Conservation (phyloP, 2,113 vertebrate genomes). For the Pimephales promelas region DNA sequence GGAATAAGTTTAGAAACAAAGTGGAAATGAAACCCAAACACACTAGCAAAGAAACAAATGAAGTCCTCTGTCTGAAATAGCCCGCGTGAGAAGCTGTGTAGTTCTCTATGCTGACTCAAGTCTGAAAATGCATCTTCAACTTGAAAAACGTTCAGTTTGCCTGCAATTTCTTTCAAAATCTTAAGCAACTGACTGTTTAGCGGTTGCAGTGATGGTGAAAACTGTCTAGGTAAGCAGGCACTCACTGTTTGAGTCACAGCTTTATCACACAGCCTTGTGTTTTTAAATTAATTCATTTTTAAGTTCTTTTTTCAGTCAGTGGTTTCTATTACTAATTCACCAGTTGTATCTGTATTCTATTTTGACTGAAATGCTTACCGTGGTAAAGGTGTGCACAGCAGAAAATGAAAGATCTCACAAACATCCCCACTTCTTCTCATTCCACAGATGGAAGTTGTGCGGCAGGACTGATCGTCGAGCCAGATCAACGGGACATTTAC, state of each 20-base stretch:
- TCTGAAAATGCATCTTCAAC: neutral
- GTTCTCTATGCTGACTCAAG: neutral
- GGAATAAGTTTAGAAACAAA: neutral
- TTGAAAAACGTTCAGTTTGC: neutral
- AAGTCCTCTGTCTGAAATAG: neutral
- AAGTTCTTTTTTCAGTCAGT: neutral
- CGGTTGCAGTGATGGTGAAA: neutral
- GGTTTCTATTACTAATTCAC: neutral
- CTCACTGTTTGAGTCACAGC: neutral
- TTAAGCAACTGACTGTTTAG: neutral
- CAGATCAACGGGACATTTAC: conserved; percentile 53
- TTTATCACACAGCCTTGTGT: neutral
- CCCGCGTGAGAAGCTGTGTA: neutral
- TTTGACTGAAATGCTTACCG: neutral
- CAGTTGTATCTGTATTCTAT: neutral
- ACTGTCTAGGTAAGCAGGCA: neutral
- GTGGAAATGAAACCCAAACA: neutral
- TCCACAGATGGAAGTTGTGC: conserved; percentile 72
- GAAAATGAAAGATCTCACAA: neutral
- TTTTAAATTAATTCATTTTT: no score
- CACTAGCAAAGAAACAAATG: neutral
- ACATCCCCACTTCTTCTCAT: conserved; percentile 15
- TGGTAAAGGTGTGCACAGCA: neutral
- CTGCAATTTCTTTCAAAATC: neutral
- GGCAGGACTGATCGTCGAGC: conserved; percentile 60